Evolutionary conservation across 2,888 invertebrate genomes (phyloP).

Genomic region (Diloba caeruleocephala): DNA sequence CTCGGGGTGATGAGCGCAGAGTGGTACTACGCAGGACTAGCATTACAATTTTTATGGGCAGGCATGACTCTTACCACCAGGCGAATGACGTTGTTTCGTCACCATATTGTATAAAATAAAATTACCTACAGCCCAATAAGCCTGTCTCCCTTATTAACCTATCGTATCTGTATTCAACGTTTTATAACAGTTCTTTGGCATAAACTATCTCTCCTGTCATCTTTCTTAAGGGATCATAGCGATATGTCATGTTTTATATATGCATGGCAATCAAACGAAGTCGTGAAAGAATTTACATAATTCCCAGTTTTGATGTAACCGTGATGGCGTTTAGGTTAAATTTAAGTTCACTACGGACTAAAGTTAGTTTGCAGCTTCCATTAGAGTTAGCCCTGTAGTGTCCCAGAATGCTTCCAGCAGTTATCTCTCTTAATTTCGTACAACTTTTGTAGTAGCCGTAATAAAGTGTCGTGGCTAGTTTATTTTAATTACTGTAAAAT

Average conservation of each 20-base stretch:
- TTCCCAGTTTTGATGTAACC: constrained; percentile 35
- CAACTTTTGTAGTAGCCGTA: constrained; percentile 53
- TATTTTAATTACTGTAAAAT: constrained; percentile 36
- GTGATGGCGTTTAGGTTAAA: constrained; percentile 48
- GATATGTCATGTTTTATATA: constrained; percentile 41
- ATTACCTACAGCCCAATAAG: no score
- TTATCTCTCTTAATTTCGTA: constrained; percentile 56
- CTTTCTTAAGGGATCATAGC: constrained; percentile 45
- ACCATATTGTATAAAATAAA: no score
- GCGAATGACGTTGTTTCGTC: no score
- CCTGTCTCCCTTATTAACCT: no score
- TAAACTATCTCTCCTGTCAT: no score
- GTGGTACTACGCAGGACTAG: no score
- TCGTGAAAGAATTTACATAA: constrained; percentile 49
- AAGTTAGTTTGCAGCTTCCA: constrained; percentile 60
- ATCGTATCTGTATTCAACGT: no score
- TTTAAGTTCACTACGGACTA: constrained; percentile 39
- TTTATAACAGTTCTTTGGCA: no score
- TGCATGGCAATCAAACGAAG: constrained; percentile 39
- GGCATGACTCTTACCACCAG: no score
- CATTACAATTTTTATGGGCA: no score
- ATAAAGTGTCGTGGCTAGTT: constrained; percentile 39
- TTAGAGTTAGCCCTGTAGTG: constrained; percentile 55
- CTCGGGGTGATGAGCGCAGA: no score
- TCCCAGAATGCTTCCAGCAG: constrained; percentile 44